Evolutionary conservation across 2,888 invertebrate genomes (phyloP).

Genomic region (Melipona bicolor): DNA sequence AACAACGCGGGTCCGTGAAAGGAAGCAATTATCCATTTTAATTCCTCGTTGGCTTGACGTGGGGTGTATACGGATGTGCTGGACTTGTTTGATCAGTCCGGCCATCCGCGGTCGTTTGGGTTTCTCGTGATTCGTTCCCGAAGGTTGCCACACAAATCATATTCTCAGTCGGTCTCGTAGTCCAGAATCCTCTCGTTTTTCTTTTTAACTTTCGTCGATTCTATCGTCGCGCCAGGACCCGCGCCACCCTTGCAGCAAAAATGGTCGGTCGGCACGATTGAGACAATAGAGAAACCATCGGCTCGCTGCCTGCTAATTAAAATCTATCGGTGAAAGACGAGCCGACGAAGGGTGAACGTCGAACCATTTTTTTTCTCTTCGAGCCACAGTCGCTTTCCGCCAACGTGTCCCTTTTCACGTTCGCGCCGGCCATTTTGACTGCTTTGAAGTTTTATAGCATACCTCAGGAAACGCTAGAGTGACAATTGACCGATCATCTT

Average conservation of each 20-base stretch:
- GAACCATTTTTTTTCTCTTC: slow-evolving; percentile 10
- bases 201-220: slow-evolving; percentile 35
- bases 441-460: neutral
- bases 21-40: slow-evolving; percentile 82
- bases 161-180: slow-evolving; percentile 53
- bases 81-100: slow-evolving; percentile 80
- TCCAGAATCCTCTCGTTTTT: slow-evolving; percentile 40
- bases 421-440: neutral
- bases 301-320: slow-evolving; percentile 61
- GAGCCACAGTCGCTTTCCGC: neutral
- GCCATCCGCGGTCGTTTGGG: slow-evolving; percentile 73
- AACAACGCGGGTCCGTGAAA: slow-evolving; percentile 74
- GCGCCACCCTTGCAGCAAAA: slow-evolving; percentile 69
- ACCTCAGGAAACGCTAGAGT: neutral
- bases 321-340: slow-evolving; percentile 49
- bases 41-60: slow-evolving; percentile 79
- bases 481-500: no score
- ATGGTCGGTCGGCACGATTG: slow-evolving; percentile 63
- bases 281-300: slow-evolving; percentile 63
- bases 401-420: neutral
- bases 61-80: slow-evolving; percentile 75
- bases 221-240: slow-evolving; percentile 22
- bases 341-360: slow-evolving; percentile 33
- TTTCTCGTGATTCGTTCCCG: slow-evolving; percentile 70
- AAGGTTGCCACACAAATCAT: slow-evolving; percentile 82